Conservation (phyloP, 2,113 vertebrate genomes). For the Sprattus sprattus region DNA sequence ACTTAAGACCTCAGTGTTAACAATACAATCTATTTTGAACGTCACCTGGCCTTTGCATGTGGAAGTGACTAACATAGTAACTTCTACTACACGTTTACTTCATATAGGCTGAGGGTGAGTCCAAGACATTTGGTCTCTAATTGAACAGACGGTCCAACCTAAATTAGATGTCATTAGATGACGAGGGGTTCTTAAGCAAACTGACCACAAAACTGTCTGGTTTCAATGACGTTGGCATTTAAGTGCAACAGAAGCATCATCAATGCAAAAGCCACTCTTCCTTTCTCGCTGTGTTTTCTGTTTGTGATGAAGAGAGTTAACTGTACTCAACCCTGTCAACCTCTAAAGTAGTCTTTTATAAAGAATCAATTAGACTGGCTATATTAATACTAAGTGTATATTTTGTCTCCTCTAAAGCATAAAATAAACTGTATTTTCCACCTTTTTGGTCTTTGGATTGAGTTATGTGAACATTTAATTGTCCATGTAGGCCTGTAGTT, state of each 20-base stretch:
- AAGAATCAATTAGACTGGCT: not conserved
- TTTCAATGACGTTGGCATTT: not conserved
- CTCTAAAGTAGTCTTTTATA: not conserved
- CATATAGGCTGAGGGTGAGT: not conserved
- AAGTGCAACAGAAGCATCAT: not conserved
- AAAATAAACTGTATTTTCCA: constrained; percentile 13
- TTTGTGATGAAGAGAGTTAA: not conserved
- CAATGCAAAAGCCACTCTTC: not conserved
- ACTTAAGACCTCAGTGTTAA: not conserved
- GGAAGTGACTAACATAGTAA: not conserved
- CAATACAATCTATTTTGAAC: not conserved
- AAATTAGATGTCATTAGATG: not conserved
- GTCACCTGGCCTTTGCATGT: not conserved
- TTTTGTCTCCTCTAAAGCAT: not conserved
- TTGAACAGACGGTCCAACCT: not conserved
- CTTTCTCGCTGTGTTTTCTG: not conserved
- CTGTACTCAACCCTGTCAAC: not conserved
- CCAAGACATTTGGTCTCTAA: not conserved
- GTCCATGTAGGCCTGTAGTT: not conserved
- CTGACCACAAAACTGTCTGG: not conserved
- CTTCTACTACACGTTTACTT: not conserved
- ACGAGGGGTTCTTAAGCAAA: not conserved
- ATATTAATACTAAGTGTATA: constrained; percentile 7
- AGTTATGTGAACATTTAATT: not conserved
- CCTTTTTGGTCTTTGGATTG: not conserved